Evolutionary conservation across 2,797 vertebrate species (phyloP).

Genomic region (Ctenosaura bakeri): DNA sequence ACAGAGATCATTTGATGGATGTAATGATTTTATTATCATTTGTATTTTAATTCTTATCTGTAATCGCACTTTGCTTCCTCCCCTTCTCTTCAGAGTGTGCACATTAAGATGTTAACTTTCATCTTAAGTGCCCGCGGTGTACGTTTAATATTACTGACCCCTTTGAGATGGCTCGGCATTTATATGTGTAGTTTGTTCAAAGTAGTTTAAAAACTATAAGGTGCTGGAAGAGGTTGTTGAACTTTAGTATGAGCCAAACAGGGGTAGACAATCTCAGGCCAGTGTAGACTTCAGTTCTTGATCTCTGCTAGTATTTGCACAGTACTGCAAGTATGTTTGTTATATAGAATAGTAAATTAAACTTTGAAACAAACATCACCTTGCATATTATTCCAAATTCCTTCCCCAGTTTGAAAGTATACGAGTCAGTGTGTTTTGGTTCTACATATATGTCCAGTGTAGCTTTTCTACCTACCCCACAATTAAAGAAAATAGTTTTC

Average conservation of each 20-base stretch:
- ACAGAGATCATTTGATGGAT: background rate
- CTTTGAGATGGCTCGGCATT: background rate
- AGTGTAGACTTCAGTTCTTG: background rate
- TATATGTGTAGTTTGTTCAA: background rate
- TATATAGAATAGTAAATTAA: background rate
- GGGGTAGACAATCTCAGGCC: accelerated
- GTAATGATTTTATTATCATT: background rate
- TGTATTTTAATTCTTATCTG: background rate
- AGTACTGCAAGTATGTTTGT: background rate
- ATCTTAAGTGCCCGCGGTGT: background rate
- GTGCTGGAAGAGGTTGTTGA: background rate
- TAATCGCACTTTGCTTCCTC: background rate
- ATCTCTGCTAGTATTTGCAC: conserved; percentile 7
- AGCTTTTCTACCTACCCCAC: background rate
- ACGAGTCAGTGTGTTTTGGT: background rate
- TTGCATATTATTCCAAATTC: background rate
- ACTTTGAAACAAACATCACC: conserved; percentile 17
- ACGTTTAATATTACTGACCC: background rate
- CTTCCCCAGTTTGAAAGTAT: conserved; percentile 6
- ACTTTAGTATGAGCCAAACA: background rate
- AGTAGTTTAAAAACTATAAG: background rate
- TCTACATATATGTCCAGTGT: background rate
- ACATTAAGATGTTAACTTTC: background rate
- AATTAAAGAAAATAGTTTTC: background rate
- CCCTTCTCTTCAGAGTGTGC: background rate